phyloP scores from a whole-genome alignment of 2,113 vertebrate genomes.

The Noturus placidus region DNA sequence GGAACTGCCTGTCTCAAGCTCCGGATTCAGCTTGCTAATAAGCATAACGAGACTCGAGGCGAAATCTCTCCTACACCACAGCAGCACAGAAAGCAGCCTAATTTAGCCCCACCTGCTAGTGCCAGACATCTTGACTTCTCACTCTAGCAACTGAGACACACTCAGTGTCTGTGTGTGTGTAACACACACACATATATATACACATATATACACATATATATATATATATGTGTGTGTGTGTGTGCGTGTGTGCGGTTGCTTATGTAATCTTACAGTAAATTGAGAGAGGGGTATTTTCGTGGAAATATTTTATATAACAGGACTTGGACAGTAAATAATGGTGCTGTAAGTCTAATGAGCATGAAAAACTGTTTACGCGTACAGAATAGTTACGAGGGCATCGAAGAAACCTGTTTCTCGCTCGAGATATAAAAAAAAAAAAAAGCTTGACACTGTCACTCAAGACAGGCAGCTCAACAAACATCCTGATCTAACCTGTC shows the following conservation, averaged over 20 bases:
- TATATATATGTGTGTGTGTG: not conserved
- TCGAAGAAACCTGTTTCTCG: conserved; percentile 1
- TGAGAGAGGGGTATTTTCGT: not conserved
- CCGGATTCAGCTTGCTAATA: not conserved
- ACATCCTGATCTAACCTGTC: not conserved
- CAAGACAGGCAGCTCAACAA: conserved; percentile 6
- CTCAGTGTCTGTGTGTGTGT: not conserved
- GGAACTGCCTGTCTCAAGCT: not conserved
- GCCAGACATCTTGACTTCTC: conserved; percentile 19
- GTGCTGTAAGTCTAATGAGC: not conserved
- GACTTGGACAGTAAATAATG: not conserved
- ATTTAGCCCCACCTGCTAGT: conserved; percentile 14
- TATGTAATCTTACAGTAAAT: conserved; percentile 1
- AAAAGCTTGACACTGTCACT: not conserved
- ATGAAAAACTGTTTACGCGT: conserved; percentile 9
- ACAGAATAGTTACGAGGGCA: not conserved
- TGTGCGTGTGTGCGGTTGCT: not conserved
- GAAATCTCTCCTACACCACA: conserved; percentile 12
- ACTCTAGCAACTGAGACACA: not conserved
- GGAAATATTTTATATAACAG: conserved; percentile 9
- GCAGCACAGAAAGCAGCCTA: not conserved
- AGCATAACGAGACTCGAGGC: not conserved
- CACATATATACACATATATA: too few species aligned
- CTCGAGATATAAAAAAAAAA: not conserved
- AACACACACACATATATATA: not conserved